phyloP scores from a whole-genome alignment of 1,140 invertebrate species.

The Hypsibius dujardini region DNA sequence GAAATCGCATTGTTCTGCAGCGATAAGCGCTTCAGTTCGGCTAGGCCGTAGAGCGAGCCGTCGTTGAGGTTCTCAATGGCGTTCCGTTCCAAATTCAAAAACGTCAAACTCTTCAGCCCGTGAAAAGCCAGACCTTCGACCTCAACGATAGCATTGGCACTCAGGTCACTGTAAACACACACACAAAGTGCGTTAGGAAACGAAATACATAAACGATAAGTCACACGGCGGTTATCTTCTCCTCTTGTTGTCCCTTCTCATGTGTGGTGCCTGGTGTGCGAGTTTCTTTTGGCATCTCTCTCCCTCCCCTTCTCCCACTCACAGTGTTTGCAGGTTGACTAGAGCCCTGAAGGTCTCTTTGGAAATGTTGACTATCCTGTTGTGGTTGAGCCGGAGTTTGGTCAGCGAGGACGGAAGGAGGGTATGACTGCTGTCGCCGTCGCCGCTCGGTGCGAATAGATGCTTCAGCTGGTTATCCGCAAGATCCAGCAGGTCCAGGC shows the following conservation, averaged over 20 bases:
- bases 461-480: background rate
- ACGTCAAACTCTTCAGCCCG: background rate
- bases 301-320: background rate
- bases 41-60: background rate
- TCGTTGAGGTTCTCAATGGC: background rate
- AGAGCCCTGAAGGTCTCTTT: background rate
- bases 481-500: background rate
- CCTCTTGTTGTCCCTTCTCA: no score
- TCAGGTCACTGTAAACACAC: conserved; percentile 6
- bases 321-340: background rate
- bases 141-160: background rate
- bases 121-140: conserved; percentile 7
- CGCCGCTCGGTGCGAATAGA: background rate
- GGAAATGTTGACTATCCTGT: background rate
- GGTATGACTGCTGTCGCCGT: background rate
- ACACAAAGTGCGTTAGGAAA: no score
- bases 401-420: background rate
- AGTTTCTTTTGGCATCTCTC: no score
- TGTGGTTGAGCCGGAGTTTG: background rate
- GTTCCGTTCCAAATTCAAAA: background rate
- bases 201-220: no score
- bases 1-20: conserved; percentile 5
- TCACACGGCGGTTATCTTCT: no score
- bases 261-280: no score
- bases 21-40: background rate